phyloP scores from a whole-genome alignment of 2,113 vertebrate genomes.

The Pandion haliaetus region DNA sequence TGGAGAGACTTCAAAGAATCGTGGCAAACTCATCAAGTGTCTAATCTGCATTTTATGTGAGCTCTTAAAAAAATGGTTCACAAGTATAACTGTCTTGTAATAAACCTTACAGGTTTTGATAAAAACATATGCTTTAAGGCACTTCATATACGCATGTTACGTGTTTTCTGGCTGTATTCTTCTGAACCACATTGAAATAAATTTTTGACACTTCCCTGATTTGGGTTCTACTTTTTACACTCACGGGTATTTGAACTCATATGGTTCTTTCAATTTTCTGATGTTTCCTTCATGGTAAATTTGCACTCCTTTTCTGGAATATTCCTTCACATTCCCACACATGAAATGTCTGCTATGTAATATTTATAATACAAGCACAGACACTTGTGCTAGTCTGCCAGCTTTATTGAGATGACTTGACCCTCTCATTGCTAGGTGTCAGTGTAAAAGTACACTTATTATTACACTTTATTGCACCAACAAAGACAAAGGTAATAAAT shows the following conservation, averaged over 20 bases:
- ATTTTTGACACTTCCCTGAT: background rate
- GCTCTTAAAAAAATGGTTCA: background rate
- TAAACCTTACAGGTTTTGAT: background rate
- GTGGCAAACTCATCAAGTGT: background rate
- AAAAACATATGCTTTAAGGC: background rate
- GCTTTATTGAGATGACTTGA: slow-evolving; percentile 37
- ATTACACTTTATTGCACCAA: slow-evolving; percentile 15
- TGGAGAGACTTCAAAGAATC: background rate
- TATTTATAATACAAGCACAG: slow-evolving; percentile 27
- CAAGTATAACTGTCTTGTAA: background rate
- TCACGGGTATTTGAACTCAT: background rate
- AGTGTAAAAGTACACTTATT: slow-evolving; percentile 20
- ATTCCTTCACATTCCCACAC: background rate
- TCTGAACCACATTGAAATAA: background rate
- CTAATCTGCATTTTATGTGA: background rate
- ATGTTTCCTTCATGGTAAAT: background rate
- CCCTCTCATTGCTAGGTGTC: slow-evolving; percentile 20
- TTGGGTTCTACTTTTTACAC: background rate
- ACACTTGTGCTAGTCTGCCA: background rate
- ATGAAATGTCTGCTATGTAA: background rate
- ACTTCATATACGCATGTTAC: background rate
- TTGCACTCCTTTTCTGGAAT: background rate
- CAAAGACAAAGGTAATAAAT: slow-evolving; percentile 26
- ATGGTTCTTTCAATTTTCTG: background rate
- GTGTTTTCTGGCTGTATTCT: background rate